Evolutionary conservation across 1,140 invertebrate genomes (phyloP).

Genomic region (Papilio xuthus): DNA sequence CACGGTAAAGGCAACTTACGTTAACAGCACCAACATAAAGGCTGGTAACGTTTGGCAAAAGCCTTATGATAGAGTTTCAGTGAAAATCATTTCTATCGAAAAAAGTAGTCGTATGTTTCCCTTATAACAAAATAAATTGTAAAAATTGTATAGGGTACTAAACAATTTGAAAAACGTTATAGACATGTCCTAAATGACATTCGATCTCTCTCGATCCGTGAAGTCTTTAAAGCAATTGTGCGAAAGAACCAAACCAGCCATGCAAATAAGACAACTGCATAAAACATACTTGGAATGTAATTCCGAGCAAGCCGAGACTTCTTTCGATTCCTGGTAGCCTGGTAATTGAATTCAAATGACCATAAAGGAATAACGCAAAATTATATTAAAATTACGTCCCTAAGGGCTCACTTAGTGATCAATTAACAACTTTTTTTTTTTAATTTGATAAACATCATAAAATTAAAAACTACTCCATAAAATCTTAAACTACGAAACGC

Average conservation of each 20-base stretch:
- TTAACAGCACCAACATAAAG: conserved; percentile 1
- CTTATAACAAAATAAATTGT: no score
- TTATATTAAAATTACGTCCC: no score
- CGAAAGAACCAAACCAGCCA: neutral
- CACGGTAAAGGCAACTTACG: neutral
- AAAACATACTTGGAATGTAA: neutral
- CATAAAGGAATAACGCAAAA: neutral
- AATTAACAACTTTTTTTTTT: no score
- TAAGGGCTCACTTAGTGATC: no score
- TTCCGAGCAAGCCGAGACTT: conserved; percentile 8
- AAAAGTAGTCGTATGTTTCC: neutral
- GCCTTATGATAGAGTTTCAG: neutral
- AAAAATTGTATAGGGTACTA: no score
- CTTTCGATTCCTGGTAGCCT: neutral
- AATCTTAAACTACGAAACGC: no score
- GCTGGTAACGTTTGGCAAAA: neutral
- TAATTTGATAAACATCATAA: no score
- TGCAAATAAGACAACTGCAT: neutral
- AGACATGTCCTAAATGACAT: neutral
- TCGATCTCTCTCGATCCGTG: neutral
- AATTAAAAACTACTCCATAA: no score
- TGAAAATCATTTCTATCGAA: neutral
- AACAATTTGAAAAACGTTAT: neutral
- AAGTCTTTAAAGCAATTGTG: neutral
- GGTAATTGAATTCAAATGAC: conserved; percentile 8